phyloP scores from a whole-genome alignment of 1,140 invertebrate species.

The Theocolax elegans region DNA sequence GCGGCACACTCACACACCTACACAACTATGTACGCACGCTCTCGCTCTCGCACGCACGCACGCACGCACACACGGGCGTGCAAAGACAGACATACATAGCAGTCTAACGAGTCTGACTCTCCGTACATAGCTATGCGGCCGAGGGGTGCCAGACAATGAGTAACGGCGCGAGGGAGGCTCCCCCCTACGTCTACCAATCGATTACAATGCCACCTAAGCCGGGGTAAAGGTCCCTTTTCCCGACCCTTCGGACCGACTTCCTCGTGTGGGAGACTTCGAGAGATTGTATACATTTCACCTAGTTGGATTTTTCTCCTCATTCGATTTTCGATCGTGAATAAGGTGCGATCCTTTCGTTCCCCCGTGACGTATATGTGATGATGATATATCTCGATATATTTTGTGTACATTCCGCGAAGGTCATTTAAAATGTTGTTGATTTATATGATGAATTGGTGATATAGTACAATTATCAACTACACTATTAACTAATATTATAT shows the following conservation, averaged over 20 bases:
- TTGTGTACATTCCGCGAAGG: too few species aligned
- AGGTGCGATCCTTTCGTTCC: too few species aligned
- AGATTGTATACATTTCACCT: too few species aligned
- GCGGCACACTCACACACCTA: not conserved
- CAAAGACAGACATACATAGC: not conserved
- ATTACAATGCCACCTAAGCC: constrained; percentile 61
- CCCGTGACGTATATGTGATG: too few species aligned
- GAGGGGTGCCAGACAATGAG: constrained; percentile 56
- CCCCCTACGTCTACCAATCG: constrained; percentile 57
- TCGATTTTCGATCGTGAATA: too few species aligned
- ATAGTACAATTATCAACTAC: too few species aligned
- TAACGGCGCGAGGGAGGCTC: constrained; percentile 51
- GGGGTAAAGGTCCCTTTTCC: constrained; percentile 49
- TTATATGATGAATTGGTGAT: too few species aligned
- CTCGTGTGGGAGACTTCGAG: too few species aligned
- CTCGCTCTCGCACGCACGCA: not conserved
- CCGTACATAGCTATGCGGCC: constrained; percentile 45
- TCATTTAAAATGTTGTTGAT: too few species aligned
- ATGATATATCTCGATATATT: too few species aligned
- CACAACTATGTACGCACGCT: not conserved
- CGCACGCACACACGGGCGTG: not conserved
- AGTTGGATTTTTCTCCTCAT: too few species aligned
- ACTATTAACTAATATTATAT: too few species aligned
- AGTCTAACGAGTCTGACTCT: constrained; percentile 10
- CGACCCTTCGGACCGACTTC: constrained; percentile 46